Base-by-base conservation (phyloP, 1,140 invertebrate species). In the Micrasema longulum region DNA sequence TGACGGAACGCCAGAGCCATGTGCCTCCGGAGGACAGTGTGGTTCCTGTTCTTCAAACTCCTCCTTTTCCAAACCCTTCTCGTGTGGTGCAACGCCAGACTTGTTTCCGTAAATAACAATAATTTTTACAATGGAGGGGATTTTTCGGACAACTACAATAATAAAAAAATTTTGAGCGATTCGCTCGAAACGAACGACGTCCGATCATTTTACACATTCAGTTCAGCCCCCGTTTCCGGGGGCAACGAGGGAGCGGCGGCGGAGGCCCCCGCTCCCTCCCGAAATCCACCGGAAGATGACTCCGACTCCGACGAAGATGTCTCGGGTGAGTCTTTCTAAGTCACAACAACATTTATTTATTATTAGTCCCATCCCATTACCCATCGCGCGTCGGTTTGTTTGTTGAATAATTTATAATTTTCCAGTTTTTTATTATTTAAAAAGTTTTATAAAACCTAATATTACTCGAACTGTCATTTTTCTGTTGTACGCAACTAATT, bases 1-100 rank as follows among this genome's bases (percentile, higher is more conserved):
- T 20, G 53, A 35, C 14, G 36, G n/a, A 38, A 16, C 16, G 16
- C 12, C 11, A 7, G 23, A 12, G 36, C 11, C 60, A 64, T 45
- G 60, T 23, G 43, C 60, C 41, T 23, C 22, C 6, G 14, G 60
- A 14, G 41, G 22, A n/a, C 43, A 12, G 60, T 26, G 12, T 47
- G 60, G 60, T 47, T 45, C 23, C 41, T 64, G 43, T 64, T 64
- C 60, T 64, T 47, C 60, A 64, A 64, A 22, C 60, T 64, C 16
- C 43, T 64, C 11, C 43, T 64, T 11, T 45, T 47, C 60, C 60
- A 45, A 14, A 45, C 60, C 41, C 43, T 64, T 7, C 60, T 64
- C 1, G 60, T 35, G 41, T 47, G 60, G 41, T 48, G 60, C n/a
- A 64, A 47, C 60, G 60, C 60, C 16, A 47, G 41, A 47, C 60